phyloP scores from a whole-genome alignment of 1,140 invertebrate genomes.

The Bombus impatiens region DNA sequence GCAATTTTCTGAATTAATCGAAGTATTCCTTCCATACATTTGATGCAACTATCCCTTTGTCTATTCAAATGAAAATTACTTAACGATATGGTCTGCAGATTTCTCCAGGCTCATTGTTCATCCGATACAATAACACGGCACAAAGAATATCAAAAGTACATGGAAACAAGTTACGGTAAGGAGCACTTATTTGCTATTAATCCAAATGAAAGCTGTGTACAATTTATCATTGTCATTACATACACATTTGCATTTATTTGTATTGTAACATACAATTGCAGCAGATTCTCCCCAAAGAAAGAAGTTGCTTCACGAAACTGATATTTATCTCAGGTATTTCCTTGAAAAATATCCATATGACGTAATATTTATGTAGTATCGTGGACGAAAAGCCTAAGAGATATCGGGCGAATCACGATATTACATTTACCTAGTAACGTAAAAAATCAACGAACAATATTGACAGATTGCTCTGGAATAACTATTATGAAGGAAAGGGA shows the following conservation, averaged over 20 bases:
- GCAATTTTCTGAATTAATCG: no score
- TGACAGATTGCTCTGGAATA: no score
- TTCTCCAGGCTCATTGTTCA: no score
- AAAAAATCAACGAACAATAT: background rate
- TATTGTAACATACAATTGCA: background rate
- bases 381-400: no score
- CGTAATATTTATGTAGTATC: no score
- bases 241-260: background rate
- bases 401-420: no score
- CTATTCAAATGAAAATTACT: background rate
- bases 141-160: no score
- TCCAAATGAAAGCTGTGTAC: no score
- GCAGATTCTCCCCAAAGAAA: background rate
- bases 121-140: no score
- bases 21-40: background rate
- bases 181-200: background rate
- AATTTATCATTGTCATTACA: no score
- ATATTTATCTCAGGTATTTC: background rate
- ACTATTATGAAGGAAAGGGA: no score
- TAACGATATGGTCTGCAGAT: no score
- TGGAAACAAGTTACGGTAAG: background rate
- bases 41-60: background rate
- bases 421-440: background rate
- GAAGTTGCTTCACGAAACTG: background rate
- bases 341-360: background rate